phyloP scores from a whole-genome alignment of 2,888 invertebrate species.

The Hyposoter dolosus region DNA sequence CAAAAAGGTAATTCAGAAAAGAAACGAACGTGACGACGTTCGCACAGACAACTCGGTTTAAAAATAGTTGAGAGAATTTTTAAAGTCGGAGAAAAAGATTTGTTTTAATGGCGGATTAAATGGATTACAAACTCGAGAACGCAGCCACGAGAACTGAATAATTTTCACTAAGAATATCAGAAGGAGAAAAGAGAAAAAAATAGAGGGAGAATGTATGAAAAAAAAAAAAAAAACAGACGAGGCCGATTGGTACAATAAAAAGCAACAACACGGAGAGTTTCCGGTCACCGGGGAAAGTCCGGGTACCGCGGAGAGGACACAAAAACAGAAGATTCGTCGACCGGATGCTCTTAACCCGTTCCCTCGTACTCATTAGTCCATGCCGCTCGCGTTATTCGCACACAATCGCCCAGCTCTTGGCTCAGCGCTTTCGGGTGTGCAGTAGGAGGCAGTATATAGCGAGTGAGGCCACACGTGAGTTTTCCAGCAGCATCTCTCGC shows the following conservation, averaged over 20 bases:
- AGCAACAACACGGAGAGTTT: slow-evolving; percentile 32
- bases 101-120: not conserved
- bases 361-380: slow-evolving; percentile 70
- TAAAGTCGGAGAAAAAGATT: not conserved
- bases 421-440: slow-evolving; percentile 10
- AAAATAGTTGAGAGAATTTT: slow-evolving; percentile 2
- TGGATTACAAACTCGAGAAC: not conserved
- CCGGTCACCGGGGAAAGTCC: slow-evolving; percentile 44
- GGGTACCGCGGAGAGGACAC: not conserved
- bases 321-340: slow-evolving; percentile 54
- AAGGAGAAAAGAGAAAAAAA: not conserved
- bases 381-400: slow-evolving; percentile 58
- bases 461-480: slow-evolving; percentile 47
- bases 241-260: slow-evolving; percentile 4
- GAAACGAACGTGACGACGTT: not conserved
- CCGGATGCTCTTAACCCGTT: slow-evolving; percentile 68
- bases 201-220: not conserved
- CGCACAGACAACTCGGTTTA: not conserved
- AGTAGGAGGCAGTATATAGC: not conserved
- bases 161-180: not conserved
- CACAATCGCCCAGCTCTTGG: slow-evolving; percentile 36
- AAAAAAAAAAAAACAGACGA: slow-evolving; percentile 7
- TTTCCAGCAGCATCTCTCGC: slow-evolving; percentile 46
- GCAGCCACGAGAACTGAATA: not conserved
- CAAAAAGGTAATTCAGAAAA: not conserved